Evolutionary conservation across 2,113 vertebrate genomes (phyloP), one percentile per base, ranked within the genome.

Genomic region (Thunnus thynnus): DNA sequence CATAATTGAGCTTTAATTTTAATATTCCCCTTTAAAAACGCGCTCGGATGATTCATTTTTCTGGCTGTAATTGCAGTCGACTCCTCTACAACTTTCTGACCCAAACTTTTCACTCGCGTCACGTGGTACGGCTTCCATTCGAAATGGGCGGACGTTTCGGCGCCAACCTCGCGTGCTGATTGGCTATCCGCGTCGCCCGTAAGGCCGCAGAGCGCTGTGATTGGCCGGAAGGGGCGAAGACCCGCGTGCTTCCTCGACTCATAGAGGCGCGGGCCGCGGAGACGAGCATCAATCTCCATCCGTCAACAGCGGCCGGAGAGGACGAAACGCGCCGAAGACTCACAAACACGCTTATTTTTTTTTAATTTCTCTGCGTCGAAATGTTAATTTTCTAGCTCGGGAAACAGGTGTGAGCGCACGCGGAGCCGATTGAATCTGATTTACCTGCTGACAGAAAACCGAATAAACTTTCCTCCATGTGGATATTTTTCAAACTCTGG

Each of bases 281-380:
- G 93, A 94, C 94, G 93, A 94, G 94, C 96, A 94, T 96, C 96
- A 96, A 96, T 96, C 96, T 96, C 90, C 94, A 93, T 94, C 96
- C 92, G 95, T 95, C 95, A 93, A 91, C 96, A 92, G 92, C 94
- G 91, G 92, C 93, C 95, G 95, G 78, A 94, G 25, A 86, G 91
- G 93, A 91, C 90, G 52, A 44, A 67, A 86, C 84, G 86, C 90
- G 20, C 56, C 22, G 0, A 18, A n/a, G 7, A 8, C 30, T 32
- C 16, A 25, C 4, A 8, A 22, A n/a, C 63, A n/a, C 13, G 32
- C 11, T 13, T 27, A 4, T 3, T 0, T 17, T 89, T 88, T 22
- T 88, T 90, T 88, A 81, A 69, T 71, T 86, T 82, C n/a, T 41
- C 46, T 25, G 25, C 27, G 7, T 0, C 44, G 36, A 72, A 63